phyloP scores from a whole-genome alignment of 2,113 vertebrate species.

The Colaptes auratus region DNA sequence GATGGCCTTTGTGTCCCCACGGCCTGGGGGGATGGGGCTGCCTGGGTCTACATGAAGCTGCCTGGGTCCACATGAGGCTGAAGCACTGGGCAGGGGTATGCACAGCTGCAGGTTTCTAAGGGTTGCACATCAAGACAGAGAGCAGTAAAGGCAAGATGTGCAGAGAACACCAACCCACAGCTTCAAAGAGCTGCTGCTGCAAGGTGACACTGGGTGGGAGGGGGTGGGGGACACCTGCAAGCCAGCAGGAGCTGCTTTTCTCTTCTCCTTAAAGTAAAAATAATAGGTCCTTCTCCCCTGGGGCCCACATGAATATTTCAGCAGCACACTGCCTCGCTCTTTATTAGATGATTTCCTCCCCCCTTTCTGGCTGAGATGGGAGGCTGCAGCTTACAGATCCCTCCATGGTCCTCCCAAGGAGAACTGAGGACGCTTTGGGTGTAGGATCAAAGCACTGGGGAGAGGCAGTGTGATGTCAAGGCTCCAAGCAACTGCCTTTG shows the following conservation, averaged over 20 bases:
- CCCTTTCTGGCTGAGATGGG: background rate
- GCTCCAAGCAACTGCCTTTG: background rate
- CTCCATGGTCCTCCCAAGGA: background rate
- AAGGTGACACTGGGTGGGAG: constrained; percentile 2
- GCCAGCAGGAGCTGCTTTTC: background rate
- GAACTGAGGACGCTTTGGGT: background rate
- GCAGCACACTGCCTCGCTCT: background rate
- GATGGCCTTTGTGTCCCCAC: background rate
- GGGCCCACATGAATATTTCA: constrained; percentile 51
- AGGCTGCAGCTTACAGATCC: background rate
- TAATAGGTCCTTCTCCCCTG: constrained; percentile 20
- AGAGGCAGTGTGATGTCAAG: background rate
- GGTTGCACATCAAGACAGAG: fast-evolving
- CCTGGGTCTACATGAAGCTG: background rate
- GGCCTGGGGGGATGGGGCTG: background rate
- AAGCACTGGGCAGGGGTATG: background rate
- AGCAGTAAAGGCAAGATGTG: background rate
- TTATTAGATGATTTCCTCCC: background rate
- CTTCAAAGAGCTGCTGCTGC: background rate
- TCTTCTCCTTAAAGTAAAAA: constrained; percentile 36
- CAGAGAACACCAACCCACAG: background rate
- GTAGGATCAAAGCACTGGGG: background rate
- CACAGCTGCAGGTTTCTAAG: background rate
- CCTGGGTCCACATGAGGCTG: fast-evolving
- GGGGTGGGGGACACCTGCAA: background rate